Percentiles rank a stretch among this genome's conserved stretches.
These are phyloP conservation scores for Drosophila seclusa DNA, from an alignment of 2,888 invertebrate genomes.

Conservation along the genomic window DNA sequence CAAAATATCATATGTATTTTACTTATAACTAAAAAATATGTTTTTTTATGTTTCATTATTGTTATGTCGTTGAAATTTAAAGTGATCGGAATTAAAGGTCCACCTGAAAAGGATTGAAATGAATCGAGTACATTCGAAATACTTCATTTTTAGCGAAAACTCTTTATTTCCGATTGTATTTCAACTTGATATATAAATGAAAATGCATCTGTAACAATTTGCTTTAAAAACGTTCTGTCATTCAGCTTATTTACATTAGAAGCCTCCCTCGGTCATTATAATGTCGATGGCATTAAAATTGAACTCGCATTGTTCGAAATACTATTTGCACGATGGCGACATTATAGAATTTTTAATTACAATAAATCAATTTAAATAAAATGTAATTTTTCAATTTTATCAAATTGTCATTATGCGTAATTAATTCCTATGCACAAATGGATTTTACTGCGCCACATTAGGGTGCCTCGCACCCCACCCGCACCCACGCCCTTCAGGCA, in stretches of 20 bases:
- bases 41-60: background rate
- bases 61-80: conserved; percentile 4
- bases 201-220: background rate
- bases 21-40: conserved; percentile 21
- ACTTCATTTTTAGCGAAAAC: background rate
- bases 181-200: background rate
- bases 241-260: background rate
- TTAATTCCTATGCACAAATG: conserved; percentile 82
- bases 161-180: background rate
- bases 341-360: conserved; percentile 81
- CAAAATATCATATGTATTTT: conserved; percentile 53
- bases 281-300: conserved; percentile 1
- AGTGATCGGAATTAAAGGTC: background rate
- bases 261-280: background rate
- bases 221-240: background rate
- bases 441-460: conserved; percentile 57
- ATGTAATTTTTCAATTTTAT: conserved; percentile 83
- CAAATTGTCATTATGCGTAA: conserved; percentile 84
- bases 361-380: conserved; percentile 83
- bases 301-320: conserved; percentile 41
- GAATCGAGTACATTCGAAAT: background rate
- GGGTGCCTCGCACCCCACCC: background rate
- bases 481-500: background rate
- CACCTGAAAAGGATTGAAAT: background rate
- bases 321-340: conserved; percentile 24